Conservation (phyloP, 2,888 invertebrate genomes). For the Aporophyla nigra region DNA sequence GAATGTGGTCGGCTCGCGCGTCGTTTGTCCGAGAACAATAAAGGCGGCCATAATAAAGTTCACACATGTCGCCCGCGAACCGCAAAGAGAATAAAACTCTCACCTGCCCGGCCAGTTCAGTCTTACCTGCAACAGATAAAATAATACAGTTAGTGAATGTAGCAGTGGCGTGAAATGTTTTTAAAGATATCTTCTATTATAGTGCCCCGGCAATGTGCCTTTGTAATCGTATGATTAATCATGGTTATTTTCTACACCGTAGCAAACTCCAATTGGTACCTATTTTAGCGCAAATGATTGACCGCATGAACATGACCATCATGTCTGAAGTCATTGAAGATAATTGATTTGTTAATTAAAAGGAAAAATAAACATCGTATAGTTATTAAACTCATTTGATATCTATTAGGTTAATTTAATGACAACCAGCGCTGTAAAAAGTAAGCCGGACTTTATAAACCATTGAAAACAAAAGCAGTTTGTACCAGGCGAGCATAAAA, state of each 20-base stretch:
- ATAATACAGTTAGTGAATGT: conserved; percentile 76
- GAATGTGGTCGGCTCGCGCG: conserved; percentile 68
- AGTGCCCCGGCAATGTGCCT: conserved; percentile 18
- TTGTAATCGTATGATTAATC: conserved; percentile 48
- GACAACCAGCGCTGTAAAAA: conserved; percentile 28
- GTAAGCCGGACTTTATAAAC: conserved; percentile 26
- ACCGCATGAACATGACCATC: background rate
- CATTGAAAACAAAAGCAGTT: conserved; percentile 61
- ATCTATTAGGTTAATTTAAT: conserved; percentile 28
- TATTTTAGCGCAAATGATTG: background rate
- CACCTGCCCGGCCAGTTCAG: conserved; percentile 79
- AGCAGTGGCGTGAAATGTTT: conserved; percentile 60
- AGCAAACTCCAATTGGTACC: background rate
- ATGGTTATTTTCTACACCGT: conserved; percentile 13
- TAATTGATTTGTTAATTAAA: background rate
- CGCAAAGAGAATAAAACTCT: conserved; percentile 83
- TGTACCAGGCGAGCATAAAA: conserved; percentile 72
- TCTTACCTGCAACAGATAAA: conserved; percentile 86
- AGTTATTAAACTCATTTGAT: background rate
- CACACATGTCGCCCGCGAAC: conserved; percentile 81
- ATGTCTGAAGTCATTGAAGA: background rate
- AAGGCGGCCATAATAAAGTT: conserved; percentile 85
- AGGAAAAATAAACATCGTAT: background rate
- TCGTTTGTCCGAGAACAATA: conserved; percentile 76
- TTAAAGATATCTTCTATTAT: conserved; percentile 45